Conservation (phyloP, 2,797 vertebrate species). For the Dendrocincla tyrannina region DNA sequence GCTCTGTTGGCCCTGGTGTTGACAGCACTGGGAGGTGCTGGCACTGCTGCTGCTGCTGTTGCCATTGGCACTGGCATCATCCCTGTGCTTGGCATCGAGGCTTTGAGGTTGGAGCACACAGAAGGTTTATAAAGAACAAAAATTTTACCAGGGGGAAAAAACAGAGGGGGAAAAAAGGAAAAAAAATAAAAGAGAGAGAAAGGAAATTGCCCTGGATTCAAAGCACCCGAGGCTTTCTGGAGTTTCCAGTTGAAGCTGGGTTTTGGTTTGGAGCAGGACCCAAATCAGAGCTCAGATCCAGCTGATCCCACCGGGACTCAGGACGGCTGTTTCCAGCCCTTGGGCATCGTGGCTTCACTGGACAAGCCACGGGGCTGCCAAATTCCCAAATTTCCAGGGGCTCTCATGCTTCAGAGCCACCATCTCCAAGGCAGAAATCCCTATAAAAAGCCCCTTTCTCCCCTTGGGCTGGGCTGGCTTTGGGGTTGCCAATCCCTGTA, state of each 20-base stretch:
- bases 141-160: neutral
- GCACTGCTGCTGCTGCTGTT: neutral
- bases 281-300: neutral
- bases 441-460: neutral
- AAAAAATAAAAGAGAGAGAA: neutral
- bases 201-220: neutral
- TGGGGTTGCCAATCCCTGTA: neutral
- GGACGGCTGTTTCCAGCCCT: neutral
- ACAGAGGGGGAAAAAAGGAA: too few species aligned
- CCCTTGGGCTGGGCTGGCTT: neutral
- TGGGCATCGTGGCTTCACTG: neutral
- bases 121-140: constrained; percentile 1
- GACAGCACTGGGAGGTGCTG: neutral
- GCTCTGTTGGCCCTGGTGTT: neutral
- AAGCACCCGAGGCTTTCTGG: neutral
- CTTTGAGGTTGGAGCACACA: neutral
- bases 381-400: neutral
- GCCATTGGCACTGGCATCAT: neutral
- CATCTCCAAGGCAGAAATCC: fast-evolving
- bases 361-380: neutral
- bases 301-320: neutral
- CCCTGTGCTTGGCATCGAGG: neutral
- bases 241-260: neutral
- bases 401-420: neutral
- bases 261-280: neutral